Conservation (phyloP, 2,888 invertebrate species). For the Gnatocerus cornutus region DNA sequence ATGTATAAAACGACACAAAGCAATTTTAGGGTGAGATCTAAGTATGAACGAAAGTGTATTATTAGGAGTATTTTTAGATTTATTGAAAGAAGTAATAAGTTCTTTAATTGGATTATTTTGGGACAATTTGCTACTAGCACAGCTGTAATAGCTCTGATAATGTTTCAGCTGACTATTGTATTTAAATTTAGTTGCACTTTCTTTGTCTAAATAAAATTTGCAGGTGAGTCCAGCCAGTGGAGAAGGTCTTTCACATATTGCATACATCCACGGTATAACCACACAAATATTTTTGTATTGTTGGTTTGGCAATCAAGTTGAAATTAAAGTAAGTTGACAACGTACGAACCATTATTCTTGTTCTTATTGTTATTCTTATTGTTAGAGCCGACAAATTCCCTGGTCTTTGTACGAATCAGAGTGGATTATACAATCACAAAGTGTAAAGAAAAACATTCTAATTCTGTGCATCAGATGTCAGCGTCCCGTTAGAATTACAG, state of each 20-base stretch:
- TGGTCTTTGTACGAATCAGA: neutral
- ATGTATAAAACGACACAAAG: constrained; percentile 24
- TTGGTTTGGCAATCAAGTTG: constrained; percentile 47
- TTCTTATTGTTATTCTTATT: neutral
- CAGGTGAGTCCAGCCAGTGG: constrained; percentile 33
- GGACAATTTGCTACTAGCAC: constrained; percentile 39
- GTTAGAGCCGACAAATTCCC: constrained; percentile 4
- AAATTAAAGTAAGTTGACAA: constrained; percentile 23
- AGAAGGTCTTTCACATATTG: constrained; percentile 33
- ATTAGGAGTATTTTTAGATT: constrained; percentile 31
- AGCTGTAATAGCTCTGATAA: constrained; percentile 22
- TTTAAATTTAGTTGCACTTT: too few species aligned
- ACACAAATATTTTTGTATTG: constrained; percentile 42
- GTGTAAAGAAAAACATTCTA: neutral
- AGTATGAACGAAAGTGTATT: neutral
- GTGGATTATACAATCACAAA: neutral
- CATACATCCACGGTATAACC: constrained; percentile 34
- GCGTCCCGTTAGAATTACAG: constrained; percentile 4
- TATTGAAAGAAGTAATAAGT: constrained; percentile 28
- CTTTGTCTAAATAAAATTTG: neutral
- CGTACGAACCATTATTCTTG: too few species aligned
- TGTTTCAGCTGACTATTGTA: constrained; percentile 43
- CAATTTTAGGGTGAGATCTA: constrained; percentile 13
- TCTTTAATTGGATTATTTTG: constrained; percentile 41
- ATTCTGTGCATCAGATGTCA: constrained; percentile 3